Evolutionary conservation across 2,888 invertebrate genomes (phyloP).

Genomic region (Drosophila mimetica): DNA sequence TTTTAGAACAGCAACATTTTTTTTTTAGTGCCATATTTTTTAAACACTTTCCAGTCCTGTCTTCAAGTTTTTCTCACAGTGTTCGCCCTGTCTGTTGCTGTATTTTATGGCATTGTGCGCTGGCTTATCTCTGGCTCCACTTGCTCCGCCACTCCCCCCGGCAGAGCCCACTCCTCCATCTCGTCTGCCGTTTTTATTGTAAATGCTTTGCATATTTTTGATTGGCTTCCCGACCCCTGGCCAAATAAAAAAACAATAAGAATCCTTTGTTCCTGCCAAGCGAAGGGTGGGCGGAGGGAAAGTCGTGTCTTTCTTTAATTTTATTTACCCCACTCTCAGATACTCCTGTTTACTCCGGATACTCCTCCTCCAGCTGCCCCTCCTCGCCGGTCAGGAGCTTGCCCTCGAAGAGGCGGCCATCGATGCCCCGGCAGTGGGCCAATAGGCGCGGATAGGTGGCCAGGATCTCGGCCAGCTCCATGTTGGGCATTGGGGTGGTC

Average conservation of each 20-base stretch:
- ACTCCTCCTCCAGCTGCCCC: neutral
- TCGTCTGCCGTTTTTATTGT: slow-evolving; percentile 62
- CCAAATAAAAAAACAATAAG: slow-evolving; percentile 38
- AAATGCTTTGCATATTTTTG: slow-evolving; percentile 76
- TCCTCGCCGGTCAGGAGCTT: slow-evolving; percentile 14
- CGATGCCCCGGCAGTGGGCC: slow-evolving; percentile 33
- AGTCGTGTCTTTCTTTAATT: slow-evolving; percentile 9
- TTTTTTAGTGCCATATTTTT: too few species aligned
- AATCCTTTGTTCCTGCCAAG: slow-evolving; percentile 26
- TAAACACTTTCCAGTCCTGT: neutral
- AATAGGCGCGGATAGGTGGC: slow-evolving; percentile 25
- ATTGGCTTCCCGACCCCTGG: slow-evolving; percentile 52
- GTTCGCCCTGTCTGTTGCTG: slow-evolving; percentile 33
- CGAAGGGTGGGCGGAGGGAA: neutral
- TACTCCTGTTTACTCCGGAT: neutral
- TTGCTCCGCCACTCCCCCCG: slow-evolving; percentile 11
- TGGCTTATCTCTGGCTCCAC: slow-evolving; percentile 44
- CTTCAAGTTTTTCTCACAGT: neutral
- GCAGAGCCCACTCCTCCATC: neutral
- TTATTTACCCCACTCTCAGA: slow-evolving; percentile 7
- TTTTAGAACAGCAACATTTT: too few species aligned
- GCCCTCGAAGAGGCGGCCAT: slow-evolving; percentile 24
- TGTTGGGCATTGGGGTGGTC: slow-evolving; percentile 93
- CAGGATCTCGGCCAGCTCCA: slow-evolving; percentile 25
- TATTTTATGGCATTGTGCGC: slow-evolving; percentile 41